Percentiles rank a stretch among this genome's conserved stretches.
These are phyloP conservation scores for Gadus macrocephalus DNA, from an alignment of 2,113 vertebrate species.

Conservation along the genomic window DNA sequence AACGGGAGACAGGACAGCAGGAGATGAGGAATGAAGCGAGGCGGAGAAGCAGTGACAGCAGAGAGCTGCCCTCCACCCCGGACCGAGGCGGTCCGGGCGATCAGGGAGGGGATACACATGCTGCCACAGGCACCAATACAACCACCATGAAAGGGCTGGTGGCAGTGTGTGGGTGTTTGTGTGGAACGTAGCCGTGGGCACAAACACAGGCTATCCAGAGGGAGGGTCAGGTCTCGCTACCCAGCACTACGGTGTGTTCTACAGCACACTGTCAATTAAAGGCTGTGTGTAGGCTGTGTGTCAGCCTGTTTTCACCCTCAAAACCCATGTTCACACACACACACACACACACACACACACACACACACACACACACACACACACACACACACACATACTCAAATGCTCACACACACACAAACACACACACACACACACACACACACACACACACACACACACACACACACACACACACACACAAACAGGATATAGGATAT, in stretches of 20 bases:
- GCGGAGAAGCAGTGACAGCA: neutral
- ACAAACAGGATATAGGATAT: conserved; percentile 71
- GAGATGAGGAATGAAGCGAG: neutral
- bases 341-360: neutral
- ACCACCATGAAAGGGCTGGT: no score
- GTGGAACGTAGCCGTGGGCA: neutral
- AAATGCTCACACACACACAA: conserved; percentile 53
- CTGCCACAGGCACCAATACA: no score
- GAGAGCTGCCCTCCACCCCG: neutral
- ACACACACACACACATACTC: conserved; percentile 32
- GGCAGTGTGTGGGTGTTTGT: no score
- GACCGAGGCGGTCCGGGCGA: neutral
- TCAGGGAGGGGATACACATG: no score
- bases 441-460: conserved; percentile 43
- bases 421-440: conserved; percentile 24
- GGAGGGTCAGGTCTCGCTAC: neutral
- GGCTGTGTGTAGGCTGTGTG: neutral
- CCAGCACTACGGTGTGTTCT: neutral
- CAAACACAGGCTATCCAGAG: neutral
- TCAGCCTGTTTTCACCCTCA: neutral
- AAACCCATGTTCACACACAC: conserved; percentile 11
- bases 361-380: neutral
- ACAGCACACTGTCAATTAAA: neutral
- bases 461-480: no score
- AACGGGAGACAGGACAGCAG: neutral